Percentiles rank a stretch among this genome's conserved stretches.
Conservation (phyloP, 1,140 invertebrate species). For the Whitmania pigra region DNA sequence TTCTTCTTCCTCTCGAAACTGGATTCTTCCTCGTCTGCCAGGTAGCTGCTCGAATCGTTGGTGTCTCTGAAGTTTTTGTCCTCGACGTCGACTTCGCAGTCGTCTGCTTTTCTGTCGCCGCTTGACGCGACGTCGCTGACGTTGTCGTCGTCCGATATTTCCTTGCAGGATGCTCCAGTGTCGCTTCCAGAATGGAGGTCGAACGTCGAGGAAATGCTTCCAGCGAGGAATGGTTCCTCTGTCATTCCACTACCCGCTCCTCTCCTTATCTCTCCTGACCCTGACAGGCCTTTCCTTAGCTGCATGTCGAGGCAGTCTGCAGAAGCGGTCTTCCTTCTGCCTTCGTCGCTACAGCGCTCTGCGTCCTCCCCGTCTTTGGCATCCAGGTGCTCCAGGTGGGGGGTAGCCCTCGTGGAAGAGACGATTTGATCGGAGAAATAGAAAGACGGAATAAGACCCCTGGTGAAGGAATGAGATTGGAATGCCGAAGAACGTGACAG, state of each 20-base stretch:
- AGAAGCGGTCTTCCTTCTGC: too few relatives aligned
- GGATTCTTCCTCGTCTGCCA: not conserved
- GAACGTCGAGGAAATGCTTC: too few relatives aligned
- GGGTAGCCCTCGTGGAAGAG: not conserved
- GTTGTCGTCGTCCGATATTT: not conserved
- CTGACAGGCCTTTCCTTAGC: too few relatives aligned
- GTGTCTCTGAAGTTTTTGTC: not conserved
- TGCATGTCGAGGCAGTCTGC: too few relatives aligned
- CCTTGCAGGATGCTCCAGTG: not conserved
- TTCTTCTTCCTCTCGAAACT: slow-evolving; percentile 58
- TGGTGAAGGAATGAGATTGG: not conserved
- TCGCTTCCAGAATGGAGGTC: not conserved
- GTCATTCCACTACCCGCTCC: too few relatives aligned
- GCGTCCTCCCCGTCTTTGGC: too few relatives aligned
- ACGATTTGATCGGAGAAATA: not conserved
- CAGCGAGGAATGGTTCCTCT: too few relatives aligned
- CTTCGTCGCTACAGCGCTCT: too few relatives aligned
- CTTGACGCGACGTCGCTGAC: not conserved
- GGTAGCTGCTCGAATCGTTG: slow-evolving; percentile 6
- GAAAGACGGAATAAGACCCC: not conserved
- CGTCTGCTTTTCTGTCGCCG: not conserved
- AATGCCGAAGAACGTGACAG: not conserved
- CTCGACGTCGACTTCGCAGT: not conserved
- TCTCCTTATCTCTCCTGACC: too few relatives aligned
- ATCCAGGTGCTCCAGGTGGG: too few relatives aligned